Percentiles rank a stretch among this genome's conserved stretches.
phyloP scores from a whole-genome alignment of 2,113 vertebrate genomes.

The Prietella phreatophila region DNA sequence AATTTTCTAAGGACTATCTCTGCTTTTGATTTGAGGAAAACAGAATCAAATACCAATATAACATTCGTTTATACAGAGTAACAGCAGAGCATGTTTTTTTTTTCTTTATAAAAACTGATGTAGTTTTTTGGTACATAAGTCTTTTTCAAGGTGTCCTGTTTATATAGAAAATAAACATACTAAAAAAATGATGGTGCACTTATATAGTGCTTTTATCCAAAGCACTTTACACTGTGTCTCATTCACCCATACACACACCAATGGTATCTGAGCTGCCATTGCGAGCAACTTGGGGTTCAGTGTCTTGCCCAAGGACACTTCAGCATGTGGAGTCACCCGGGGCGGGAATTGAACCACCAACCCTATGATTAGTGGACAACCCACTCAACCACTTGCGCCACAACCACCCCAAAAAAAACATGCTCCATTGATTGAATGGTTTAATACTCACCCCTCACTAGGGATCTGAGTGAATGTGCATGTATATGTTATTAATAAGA shows the following conservation, averaged over 20 bases:
- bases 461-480: background rate
- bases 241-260: too few relatives aligned
- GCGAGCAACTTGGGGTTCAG: too few relatives aligned
- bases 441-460: background rate
- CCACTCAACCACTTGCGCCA: too few relatives aligned
- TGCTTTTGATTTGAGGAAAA: background rate
- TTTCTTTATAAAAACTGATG: background rate
- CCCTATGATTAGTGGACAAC: too few relatives aligned
- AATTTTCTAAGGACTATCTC: background rate
- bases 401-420: background rate
- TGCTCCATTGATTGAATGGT: background rate
- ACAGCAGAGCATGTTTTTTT: background rate
- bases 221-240: too few relatives aligned
- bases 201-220: too few relatives aligned
- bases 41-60: constrained; percentile 7
- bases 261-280: too few relatives aligned
- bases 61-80: background rate
- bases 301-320: too few relatives aligned
- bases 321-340: too few relatives aligned
- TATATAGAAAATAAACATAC: background rate
- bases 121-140: background rate
- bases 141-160: background rate
- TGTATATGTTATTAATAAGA: background rate
- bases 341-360: too few relatives aligned
- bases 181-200: too few relatives aligned